A percentile compares a stretch with the other conserved stretches of the same genome.
Conservation (phyloP, 30 jellyfish, hydroid and myxozoan species). For the Hydra vulgaris region DNA sequence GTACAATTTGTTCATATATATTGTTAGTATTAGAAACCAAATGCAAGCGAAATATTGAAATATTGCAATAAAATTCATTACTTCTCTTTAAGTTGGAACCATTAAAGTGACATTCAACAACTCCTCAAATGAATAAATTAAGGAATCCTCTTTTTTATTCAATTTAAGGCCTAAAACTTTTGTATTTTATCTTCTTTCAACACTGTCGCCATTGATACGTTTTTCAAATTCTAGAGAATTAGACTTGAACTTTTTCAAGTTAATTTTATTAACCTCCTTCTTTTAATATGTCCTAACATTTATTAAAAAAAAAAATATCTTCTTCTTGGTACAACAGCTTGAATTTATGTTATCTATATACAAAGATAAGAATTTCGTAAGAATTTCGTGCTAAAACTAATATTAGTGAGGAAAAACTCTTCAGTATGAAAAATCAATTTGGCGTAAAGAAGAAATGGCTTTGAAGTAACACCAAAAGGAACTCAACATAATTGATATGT, state of each 20-base stretch:
- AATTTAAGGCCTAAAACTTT: not conserved
- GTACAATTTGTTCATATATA: no score
- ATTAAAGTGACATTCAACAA: not conserved
- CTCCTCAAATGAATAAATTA: not conserved
- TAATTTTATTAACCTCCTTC: not conserved
- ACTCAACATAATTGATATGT: no score
- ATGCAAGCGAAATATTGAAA: not conserved
- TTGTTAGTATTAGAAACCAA: no score
- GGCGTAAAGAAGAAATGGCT: not conserved
- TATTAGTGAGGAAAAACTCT: not conserved
- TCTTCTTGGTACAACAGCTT: not conserved
- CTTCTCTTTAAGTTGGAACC: not conserved
- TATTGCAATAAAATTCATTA: not conserved
- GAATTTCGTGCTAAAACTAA: not conserved
- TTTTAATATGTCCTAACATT: no score
- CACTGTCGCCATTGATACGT: not conserved
- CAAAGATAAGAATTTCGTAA: no score
- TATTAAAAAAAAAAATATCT: not conserved
- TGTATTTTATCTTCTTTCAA: not conserved
- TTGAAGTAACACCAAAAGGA: conserved; percentile 1
- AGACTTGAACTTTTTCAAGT: conserved; percentile 1
- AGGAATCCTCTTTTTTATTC: not conserved
- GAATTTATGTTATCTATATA: not conserved
- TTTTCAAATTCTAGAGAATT: not conserved
- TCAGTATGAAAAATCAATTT: not conserved